Conservation (phyloP, 2,113 vertebrate species). For the Gavialis gangeticus region DNA sequence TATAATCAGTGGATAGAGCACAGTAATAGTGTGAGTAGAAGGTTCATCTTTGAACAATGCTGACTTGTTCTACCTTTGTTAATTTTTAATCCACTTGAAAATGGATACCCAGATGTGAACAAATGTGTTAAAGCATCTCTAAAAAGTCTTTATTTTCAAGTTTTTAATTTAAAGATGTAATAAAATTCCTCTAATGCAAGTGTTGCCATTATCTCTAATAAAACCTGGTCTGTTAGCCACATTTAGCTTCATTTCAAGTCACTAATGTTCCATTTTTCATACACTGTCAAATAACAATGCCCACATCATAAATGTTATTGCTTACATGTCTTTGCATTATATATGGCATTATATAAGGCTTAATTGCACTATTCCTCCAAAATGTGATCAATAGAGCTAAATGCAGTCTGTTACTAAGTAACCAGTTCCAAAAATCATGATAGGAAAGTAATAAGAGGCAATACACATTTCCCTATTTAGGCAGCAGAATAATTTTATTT, state of each 20-base stretch:
- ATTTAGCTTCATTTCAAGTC: neutral
- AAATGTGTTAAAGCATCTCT: neutral
- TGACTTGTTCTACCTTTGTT: neutral
- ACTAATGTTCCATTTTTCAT: neutral
- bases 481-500: neutral
- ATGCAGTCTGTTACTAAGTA: neutral
- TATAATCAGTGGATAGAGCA: neutral
- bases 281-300: neutral
- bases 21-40: neutral
- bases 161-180: neutral
- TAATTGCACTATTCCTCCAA: neutral
- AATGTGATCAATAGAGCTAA: conserved; percentile 20
- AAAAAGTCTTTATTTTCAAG: neutral
- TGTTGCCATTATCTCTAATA: neutral
- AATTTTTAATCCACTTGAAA: neutral
- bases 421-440: neutral
- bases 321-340: conserved; percentile 18
- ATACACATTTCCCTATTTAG: neutral
- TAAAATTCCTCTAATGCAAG: neutral
- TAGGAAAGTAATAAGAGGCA: neutral
- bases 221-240: neutral
- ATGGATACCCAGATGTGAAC: neutral
- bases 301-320: neutral
- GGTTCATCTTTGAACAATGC: neutral
- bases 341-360: neutral